Evolutionary conservation across 2,888 invertebrate species (phyloP), one percentile per base, ranked within the genome.

Genomic region (Chorisops tibialis): DNA sequence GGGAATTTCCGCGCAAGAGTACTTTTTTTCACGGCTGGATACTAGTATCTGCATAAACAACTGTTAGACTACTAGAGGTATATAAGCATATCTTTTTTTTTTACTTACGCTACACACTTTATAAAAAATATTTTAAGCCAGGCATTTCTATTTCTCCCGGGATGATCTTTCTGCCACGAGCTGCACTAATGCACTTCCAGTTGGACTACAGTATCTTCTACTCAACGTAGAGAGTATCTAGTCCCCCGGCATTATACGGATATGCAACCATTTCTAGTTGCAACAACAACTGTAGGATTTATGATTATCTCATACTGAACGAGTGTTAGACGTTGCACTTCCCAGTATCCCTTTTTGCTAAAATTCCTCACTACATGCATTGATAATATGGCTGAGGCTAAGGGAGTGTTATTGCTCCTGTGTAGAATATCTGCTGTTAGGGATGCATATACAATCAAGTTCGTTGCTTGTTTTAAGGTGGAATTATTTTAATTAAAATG

Each of bases 401-500:
- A 5, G 30, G 30, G 30, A 9, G 30, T 30, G 30, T 30, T 30
- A 30, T 30, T 30, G 30, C 30, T 30, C 30, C 7, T 30, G 30
- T 30, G 30, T 30, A 30, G 5, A 9, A 9, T 30, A 30, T 9
- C 5, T 9, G 30, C 1, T 30, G 30, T 9, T 5, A 9, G 9
- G 30, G 24, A 9, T 7, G 30, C 30, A 30, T 30, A 30, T 30
- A 30, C 5, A 7, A 9, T 30, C 5, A 5, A 7, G 30, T 41
- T 18, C 39, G 21, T 14, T n/a, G 52, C 52, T 54, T 54, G 52
- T 39, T 54, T 54, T 54, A 39, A 54, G 39, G 22, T 54, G 43
- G 47, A 58, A 58, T 58, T 58, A 58, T 58, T 58, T 58, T 58
- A 58, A 58, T 58, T 58, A 58, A 58, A 58, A 58, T 58, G 56